Conservation (phyloP, 2,888 invertebrate genomes). For the Drosophila kuntzei region DNA sequence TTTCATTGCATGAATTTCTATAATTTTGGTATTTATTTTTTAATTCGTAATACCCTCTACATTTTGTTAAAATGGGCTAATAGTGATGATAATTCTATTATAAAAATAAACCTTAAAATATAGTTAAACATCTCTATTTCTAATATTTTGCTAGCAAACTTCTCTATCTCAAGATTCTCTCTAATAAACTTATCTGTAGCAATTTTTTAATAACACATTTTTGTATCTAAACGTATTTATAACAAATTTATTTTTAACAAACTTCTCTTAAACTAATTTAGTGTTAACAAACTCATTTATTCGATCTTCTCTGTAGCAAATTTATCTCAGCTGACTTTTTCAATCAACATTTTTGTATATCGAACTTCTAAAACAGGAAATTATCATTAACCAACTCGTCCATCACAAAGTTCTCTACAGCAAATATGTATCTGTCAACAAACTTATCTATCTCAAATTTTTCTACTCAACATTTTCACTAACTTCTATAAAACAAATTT, state of each 20-base stretch:
- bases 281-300: no score
- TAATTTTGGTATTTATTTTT: constrained; percentile 22
- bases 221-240: background rate
- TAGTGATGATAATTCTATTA: background rate
- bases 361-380: no score
- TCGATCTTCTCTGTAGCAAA: background rate
- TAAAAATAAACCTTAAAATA: no score
- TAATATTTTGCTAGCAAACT: background rate
- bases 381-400: no score
- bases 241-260: background rate
- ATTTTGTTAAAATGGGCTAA: background rate
- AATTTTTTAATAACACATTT: background rate
- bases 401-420: no score
- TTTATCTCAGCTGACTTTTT: background rate
- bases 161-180: background rate
- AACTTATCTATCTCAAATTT: no score
- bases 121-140: no score
- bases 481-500: no score
- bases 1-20: constrained; percentile 35
- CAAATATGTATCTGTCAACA: no score
- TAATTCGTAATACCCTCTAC: constrained; percentile 24
- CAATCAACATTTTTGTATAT: no score
- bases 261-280: background rate
- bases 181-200: background rate
- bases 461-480: no score